Evolutionary conservation across 1,140 invertebrate genomes (phyloP).

Genomic region (Adoxophyes honmai): DNA sequence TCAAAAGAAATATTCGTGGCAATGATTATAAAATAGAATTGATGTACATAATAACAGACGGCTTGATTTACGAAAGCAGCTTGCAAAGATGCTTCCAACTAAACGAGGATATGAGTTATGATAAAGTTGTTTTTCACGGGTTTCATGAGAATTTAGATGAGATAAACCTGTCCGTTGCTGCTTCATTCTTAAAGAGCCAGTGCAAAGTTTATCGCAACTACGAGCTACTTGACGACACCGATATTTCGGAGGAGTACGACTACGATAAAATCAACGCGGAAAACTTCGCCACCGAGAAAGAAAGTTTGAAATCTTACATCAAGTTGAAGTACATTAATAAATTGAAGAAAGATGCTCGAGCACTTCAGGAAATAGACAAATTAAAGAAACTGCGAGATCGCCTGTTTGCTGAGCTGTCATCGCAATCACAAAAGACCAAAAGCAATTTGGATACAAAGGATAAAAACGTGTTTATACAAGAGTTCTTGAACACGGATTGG

Average conservation of each 20-base stretch:
- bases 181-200: conserved; percentile 33
- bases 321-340: conserved; percentile 30
- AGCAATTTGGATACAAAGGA: conserved; percentile 25
- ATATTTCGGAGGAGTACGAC: conserved; percentile 30
- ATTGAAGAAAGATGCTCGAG: conserved; percentile 17
- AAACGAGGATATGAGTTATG: conserved; percentile 28
- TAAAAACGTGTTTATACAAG: conserved; percentile 22
- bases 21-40: conserved; percentile 23
- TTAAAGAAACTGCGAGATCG: conserved; percentile 27
- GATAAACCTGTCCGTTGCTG: conserved; percentile 31
- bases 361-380: conserved; percentile 32
- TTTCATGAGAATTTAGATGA: conserved; percentile 16
- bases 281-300: conserved; percentile 28
- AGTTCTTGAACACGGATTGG: conserved; percentile 29
- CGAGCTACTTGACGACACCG: conserved; percentile 19
- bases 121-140: conserved; percentile 31
- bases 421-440: conserved; percentile 6
- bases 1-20: conserved; percentile 7
- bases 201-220: conserved; percentile 28
- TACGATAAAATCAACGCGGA: conserved; percentile 27
- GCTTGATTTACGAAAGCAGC: conserved; percentile 15
- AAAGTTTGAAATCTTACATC: conserved; percentile 31
- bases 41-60: conserved; percentile 37
- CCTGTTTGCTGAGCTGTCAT: conserved; percentile 25
- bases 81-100: conserved; percentile 19